phyloP scores from a whole-genome alignment of 2,888 invertebrate species.

The Eudemis profundana region DNA sequence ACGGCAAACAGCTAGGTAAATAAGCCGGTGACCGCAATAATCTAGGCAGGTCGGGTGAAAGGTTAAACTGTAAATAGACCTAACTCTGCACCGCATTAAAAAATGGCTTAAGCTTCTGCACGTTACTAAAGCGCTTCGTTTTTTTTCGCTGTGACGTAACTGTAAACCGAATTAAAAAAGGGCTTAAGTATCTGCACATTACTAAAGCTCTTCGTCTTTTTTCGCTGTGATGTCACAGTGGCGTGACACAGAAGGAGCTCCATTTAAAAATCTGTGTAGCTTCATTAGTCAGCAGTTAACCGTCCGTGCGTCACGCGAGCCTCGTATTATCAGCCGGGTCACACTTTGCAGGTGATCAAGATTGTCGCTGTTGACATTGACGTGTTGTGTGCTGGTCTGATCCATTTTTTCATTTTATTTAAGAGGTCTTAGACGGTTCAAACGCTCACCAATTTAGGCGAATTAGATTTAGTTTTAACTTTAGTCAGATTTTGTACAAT shows the following conservation, averaged over 20 bases:
- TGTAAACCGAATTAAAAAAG: background rate
- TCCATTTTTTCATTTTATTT: background rate
- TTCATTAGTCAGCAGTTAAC: slow-evolving; percentile 24
- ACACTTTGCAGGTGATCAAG: slow-evolving; percentile 22
- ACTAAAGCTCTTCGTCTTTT: background rate
- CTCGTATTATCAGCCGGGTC: slow-evolving; percentile 12
- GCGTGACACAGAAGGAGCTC: slow-evolving; percentile 13
- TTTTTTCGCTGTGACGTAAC: background rate
- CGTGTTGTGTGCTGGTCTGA: slow-evolving; percentile 46
- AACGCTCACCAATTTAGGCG: too few relatives aligned
- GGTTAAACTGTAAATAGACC: slow-evolving; percentile 10
- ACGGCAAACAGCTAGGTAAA: background rate
- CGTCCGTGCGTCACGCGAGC: slow-evolving; percentile 12
- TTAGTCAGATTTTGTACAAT: too few relatives aligned
- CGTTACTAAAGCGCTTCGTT: background rate
- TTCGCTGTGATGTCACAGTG: background rate
- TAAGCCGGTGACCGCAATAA: background rate
- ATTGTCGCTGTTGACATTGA: slow-evolving; percentile 43
- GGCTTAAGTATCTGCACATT: background rate
- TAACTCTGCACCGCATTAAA: background rate
- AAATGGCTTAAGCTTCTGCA: background rate
- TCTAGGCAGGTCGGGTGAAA: background rate
- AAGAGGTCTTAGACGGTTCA: too few relatives aligned
- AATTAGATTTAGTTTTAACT: too few relatives aligned
- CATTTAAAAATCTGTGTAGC: slow-evolving; percentile 19